Percentiles rank a stretch among this genome's conserved stretches.
Conservation (phyloP, 2,797 vertebrate genomes). For the Sebastes itinus region DNA sequence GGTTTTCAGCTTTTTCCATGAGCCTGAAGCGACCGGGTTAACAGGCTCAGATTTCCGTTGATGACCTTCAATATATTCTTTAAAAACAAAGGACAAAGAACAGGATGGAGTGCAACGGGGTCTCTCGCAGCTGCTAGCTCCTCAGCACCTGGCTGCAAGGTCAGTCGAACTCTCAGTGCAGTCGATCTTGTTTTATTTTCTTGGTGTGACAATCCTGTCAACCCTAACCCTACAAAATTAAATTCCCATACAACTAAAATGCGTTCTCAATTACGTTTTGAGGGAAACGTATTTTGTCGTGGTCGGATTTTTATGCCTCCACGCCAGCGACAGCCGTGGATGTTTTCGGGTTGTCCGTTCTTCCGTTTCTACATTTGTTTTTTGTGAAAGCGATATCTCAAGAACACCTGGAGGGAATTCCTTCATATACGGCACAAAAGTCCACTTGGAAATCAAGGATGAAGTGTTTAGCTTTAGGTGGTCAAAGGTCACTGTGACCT, state of each 20-base stretch:
- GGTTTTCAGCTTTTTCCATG: not conserved
- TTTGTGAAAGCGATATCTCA: too few relatives aligned
- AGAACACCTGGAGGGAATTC: too few relatives aligned
- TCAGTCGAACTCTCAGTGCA: not conserved
- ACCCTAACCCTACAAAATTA: not conserved
- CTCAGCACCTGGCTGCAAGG: not conserved
- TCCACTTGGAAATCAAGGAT: too few relatives aligned
- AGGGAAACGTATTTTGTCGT: too few relatives aligned
- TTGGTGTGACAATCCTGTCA: not conserved
- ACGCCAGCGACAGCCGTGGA: accelerated
- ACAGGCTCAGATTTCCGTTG: not conserved
- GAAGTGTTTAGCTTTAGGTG: accelerated
- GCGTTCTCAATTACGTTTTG: too few relatives aligned
- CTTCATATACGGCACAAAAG: too few relatives aligned
- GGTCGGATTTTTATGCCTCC: too few relatives aligned
- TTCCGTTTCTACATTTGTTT: too few relatives aligned
- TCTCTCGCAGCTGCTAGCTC: not conserved
- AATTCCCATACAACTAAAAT: too few relatives aligned
- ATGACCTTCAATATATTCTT: not conserved
- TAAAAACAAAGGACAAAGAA: not conserved
- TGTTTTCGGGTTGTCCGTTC: too few relatives aligned
- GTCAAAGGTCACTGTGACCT: too few relatives aligned
- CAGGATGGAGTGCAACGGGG: not conserved
- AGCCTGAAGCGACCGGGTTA: not conserved
- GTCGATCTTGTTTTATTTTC: not conserved